Conservation (phyloP, 2,888 invertebrate genomes). For the Crossocerus cetratus region DNA sequence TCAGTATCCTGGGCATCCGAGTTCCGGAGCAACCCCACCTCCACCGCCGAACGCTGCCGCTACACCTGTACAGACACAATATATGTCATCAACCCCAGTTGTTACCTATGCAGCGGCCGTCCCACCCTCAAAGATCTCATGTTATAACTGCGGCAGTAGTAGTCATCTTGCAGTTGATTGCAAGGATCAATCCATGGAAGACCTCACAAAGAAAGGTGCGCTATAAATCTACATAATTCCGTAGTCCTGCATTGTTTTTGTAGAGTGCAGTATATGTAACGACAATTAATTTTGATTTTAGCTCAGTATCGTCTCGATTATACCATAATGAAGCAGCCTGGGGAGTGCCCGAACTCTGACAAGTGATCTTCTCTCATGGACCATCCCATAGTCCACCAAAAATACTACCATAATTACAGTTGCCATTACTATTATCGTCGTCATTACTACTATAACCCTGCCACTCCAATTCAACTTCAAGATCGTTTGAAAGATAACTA, state of each 20-base stretch:
- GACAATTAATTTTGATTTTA: slow-evolving; percentile 61
- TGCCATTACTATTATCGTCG: slow-evolving; percentile 52
- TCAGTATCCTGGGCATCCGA: slow-evolving; percentile 71
- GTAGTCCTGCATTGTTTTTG: neutral
- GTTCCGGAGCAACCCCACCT: slow-evolving; percentile 68
- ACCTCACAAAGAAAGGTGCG: slow-evolving; percentile 82
- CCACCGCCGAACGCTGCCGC: slow-evolving; percentile 66
- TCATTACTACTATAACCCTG: slow-evolving; percentile 48
- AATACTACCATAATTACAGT: slow-evolving; percentile 55
- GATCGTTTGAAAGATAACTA: slow-evolving; percentile 53
- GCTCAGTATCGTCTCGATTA: slow-evolving; percentile 78
- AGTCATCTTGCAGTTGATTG: slow-evolving; percentile 92
- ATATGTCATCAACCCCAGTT: slow-evolving; percentile 71
- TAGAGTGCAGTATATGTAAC: neutral
- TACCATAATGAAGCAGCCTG: slow-evolving; percentile 75
- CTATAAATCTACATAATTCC: neutral
- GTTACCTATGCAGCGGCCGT: slow-evolving; percentile 77
- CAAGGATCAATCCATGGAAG: slow-evolving; percentile 94
- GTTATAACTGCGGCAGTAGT: slow-evolving; percentile 94
- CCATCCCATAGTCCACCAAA: slow-evolving; percentile 53
- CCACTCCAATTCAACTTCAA: slow-evolving; percentile 43
- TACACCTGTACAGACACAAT: slow-evolving; percentile 69
- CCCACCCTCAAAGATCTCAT: slow-evolving; percentile 84
- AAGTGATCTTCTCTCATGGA: slow-evolving; percentile 77
- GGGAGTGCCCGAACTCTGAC: slow-evolving; percentile 76